A percentile compares a stretch with the other conserved stretches of the same genome.
These are phyloP conservation scores for Synchiropus splendidus DNA, from an alignment of 2,113 vertebrate species.

Conservation along the genomic window DNA sequence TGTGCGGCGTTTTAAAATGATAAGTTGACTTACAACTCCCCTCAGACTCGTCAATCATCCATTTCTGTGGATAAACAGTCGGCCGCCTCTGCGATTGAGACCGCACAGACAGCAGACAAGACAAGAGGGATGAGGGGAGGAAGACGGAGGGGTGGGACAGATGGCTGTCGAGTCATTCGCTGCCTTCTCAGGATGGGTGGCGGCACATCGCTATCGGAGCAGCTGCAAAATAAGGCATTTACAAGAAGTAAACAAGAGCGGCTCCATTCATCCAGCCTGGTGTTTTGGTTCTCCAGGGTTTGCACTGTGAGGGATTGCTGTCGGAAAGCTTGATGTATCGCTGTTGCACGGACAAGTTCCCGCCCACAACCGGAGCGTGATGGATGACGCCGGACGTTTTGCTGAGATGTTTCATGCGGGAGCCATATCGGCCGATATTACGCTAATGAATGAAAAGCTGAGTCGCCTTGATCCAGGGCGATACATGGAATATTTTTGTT, in stretches of 20 bases:
- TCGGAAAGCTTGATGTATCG: too few relatives aligned
- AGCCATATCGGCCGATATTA: too few relatives aligned
- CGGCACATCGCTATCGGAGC: conserved; percentile 6
- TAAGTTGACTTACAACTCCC: conserved; percentile 16
- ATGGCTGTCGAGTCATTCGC: conserved; percentile 26
- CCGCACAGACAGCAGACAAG: conserved; percentile 3
- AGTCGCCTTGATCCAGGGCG: too few relatives aligned
- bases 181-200: conserved; percentile 15
- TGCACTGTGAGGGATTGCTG: too few relatives aligned
- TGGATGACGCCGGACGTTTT: too few relatives aligned
- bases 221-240: conserved; percentile 20
- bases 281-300: too few relatives aligned
- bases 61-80: conserved; percentile 12
- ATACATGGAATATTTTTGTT: too few relatives aligned
- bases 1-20: conserved; percentile 20
- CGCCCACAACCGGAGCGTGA: too few relatives aligned
- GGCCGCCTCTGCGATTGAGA: conserved; percentile 10
- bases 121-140: conserved; percentile 21
- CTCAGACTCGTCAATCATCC: conserved; percentile 16
- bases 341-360: too few relatives aligned
- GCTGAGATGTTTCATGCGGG: too few relatives aligned
- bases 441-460: too few relatives aligned
- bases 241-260: conserved; percentile 10
- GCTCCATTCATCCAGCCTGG: conserved; percentile 1
- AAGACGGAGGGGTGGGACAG: conserved; percentile 28